These are phyloP conservation scores for Steromphala cineraria DNA, from an alignment of 2,888 invertebrate genomes.

Conservation along the genomic window DNA sequence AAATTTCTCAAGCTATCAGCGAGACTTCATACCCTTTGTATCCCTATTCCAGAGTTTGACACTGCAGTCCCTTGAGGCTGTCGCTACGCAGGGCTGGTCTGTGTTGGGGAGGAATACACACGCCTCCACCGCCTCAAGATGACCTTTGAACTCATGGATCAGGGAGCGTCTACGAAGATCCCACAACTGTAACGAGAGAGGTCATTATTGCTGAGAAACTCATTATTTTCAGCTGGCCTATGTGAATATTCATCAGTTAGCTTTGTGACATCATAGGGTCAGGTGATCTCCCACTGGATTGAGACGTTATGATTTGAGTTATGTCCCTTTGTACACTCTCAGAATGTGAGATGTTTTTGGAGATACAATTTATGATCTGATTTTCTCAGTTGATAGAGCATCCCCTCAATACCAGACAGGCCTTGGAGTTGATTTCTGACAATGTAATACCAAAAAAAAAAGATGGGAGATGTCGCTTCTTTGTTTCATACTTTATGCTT, in stretches of 20 bases:
- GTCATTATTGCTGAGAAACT: not conserved
- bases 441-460: too few species aligned
- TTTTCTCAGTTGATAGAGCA: too few species aligned
- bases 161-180: conserved; percentile 58
- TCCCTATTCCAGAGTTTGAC: conserved; percentile 75
- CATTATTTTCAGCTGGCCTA: not conserved
- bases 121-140: conserved; percentile 66
- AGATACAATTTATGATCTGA: not conserved
- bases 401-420: too few species aligned
- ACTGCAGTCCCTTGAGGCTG: conserved; percentile 74
- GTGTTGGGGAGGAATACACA: conserved; percentile 66
- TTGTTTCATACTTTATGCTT: too few species aligned
- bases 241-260: too few species aligned
- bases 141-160: conserved; percentile 68
- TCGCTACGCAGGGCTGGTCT: conserved; percentile 64
- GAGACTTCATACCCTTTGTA: conserved; percentile 69
- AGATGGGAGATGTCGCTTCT: too few species aligned
- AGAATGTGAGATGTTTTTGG: not conserved
- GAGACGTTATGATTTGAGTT: not conserved
- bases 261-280: not conserved
- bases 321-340: not conserved
- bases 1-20: too few species aligned
- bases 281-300: too few species aligned
- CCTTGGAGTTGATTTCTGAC: too few species aligned
- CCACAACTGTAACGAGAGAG: conserved; percentile 61